Percentiles rank a stretch among this genome's conserved stretches.
Conservation (phyloP, 2,113 vertebrate species). For the Cichladusa arquata region DNA sequence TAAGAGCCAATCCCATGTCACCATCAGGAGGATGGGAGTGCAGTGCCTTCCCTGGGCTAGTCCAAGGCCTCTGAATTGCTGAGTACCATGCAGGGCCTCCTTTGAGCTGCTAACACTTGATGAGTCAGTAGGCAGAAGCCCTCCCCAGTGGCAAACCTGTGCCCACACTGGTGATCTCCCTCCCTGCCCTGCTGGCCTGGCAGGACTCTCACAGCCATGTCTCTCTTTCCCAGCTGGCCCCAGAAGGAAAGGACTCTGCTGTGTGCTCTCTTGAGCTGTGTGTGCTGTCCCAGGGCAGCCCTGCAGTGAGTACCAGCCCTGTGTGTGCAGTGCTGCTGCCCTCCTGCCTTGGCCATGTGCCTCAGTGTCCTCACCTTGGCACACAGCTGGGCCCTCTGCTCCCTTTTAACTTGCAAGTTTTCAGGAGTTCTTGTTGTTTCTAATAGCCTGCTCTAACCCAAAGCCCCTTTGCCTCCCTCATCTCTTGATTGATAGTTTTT, state of each 20-base stretch:
- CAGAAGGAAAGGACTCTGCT: conserved; percentile 56
- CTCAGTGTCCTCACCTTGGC: neutral
- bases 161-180: neutral
- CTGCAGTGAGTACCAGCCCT: conserved; percentile 42
- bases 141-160: neutral
- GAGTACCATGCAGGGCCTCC: neutral
- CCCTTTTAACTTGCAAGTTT: neutral
- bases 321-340: conserved; percentile 10
- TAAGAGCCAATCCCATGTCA: neutral
- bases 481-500: neutral
- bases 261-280: conserved; percentile 47
- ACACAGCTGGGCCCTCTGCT: neutral
- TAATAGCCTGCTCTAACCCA: neutral
- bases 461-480: neutral
- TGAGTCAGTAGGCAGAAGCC: neutral
- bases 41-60: neutral
- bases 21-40: neutral
- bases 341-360: neutral
- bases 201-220: neutral
- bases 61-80: neutral
- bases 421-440: neutral
- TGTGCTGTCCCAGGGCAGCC: neutral
- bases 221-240: conserved; percentile 37
- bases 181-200: neutral
- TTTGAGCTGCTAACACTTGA: neutral